Conservation (phyloP, 2,113 vertebrate species). For the Trogon surrucura region DNA sequence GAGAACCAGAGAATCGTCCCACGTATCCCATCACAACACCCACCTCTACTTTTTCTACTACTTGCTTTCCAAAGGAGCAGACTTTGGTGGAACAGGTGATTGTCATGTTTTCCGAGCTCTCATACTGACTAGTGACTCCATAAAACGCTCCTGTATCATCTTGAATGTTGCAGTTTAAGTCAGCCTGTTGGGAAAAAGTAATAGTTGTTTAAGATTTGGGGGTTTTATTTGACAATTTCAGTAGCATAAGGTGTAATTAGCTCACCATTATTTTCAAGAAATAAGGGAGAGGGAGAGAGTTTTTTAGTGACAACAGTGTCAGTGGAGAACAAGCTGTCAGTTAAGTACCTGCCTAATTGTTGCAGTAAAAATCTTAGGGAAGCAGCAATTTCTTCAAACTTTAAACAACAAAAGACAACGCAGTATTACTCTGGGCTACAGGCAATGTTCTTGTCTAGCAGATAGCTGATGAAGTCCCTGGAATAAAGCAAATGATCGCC, state of each 20-base stretch:
- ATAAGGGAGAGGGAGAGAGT: not conserved
- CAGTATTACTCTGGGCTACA: not conserved
- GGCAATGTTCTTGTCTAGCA: not conserved
- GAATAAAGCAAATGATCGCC: not conserved
- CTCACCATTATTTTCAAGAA: not conserved
- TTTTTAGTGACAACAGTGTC: not conserved
- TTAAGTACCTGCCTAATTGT: not conserved
- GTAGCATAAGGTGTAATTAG: not conserved
- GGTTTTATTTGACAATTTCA: not conserved
- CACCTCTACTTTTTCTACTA: constrained; percentile 99
- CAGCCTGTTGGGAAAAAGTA: constrained; percentile 82
- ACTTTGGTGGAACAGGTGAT: constrained; percentile 99
- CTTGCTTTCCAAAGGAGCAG: constrained; percentile 99
- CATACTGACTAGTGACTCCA: constrained; percentile 96
- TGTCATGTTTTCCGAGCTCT: constrained; percentile 99
- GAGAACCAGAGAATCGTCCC: not conserved
- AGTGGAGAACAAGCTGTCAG: not conserved
- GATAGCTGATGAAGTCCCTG: not conserved
- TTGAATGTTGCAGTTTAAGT: constrained; percentile 97
- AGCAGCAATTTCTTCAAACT: not conserved
- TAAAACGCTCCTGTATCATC: constrained; percentile 96
- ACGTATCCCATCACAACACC: not conserved
- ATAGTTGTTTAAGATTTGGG: not conserved
- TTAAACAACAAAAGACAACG: not conserved
- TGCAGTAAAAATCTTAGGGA: not conserved